A percentile compares a stretch with the other conserved stretches of the same genome.
Conservation (phyloP, 2,888 invertebrate species). For the Scrobipalpa costella region DNA sequence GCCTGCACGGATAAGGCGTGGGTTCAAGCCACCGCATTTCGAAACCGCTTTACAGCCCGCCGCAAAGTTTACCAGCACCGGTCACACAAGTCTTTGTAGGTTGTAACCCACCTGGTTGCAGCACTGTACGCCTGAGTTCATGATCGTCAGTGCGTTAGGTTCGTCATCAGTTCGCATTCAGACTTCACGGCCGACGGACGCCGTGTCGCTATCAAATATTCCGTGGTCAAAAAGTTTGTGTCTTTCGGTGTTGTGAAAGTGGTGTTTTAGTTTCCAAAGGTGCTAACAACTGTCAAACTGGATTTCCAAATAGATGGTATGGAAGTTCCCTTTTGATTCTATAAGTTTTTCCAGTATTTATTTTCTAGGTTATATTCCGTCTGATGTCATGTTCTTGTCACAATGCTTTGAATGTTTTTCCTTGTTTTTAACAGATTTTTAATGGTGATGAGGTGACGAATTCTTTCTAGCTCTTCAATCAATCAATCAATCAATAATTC, state of each 20-base stretch:
- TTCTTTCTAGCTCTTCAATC: no score
- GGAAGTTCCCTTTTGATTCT: constrained; percentile 31
- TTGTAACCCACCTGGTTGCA: constrained; percentile 25
- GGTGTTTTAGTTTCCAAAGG: constrained; percentile 36
- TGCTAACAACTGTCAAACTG: constrained; percentile 53
- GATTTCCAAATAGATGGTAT: constrained; percentile 67
- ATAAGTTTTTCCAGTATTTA: constrained; percentile 22
- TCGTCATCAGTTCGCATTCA: constrained; percentile 59
- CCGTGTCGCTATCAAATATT: constrained; percentile 37
- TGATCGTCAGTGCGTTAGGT: constrained; percentile 19
- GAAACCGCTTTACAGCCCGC: constrained; percentile 18
- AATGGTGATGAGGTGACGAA: no score
- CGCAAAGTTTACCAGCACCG: background rate
- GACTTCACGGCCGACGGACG: constrained; percentile 48
- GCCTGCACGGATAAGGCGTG: background rate
- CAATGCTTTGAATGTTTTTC: background rate
- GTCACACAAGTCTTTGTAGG: background rate
- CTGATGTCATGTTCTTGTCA: background rate
- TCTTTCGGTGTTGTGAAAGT: constrained; percentile 47
- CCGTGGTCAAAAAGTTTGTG: constrained; percentile 54
- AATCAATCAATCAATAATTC: no score
- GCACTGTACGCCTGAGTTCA: constrained; percentile 22
- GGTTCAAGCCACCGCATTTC: constrained; percentile 13
- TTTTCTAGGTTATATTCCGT: constrained; percentile 2
- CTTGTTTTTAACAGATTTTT: background rate